Evolutionary conservation across 1,140 invertebrate genomes (phyloP), one percentile per base, ranked within the genome.

Genomic region (Cheumatopsyche charites): DNA sequence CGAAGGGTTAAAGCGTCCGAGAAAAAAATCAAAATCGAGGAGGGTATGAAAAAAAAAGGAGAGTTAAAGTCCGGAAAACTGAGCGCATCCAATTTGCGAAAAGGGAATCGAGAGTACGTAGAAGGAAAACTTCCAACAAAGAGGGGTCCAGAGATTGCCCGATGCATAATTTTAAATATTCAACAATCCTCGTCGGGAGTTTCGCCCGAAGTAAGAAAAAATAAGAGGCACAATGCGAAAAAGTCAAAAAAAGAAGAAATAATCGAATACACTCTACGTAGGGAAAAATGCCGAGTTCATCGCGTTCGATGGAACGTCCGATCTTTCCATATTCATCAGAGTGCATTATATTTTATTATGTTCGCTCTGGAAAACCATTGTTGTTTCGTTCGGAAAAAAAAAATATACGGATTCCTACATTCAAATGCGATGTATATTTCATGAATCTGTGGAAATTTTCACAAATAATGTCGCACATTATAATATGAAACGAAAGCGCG

Each of bases 141-240:
- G 47, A 41, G 47, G 55, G 47, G 42, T 23, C 55, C 23, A 11
- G 73, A 74, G 73, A 74, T 74, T 74, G 68, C 55, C 68, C 43
- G 73, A 74, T 74, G 73, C 73, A 74, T 71, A 71, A 71, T 74
- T 74, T 74, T 74, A 71, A 74, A 74, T 74, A 74, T 74, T 74
- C 73, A 74, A 70, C 73, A 62, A 70, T 70, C 68, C 68, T 9
- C 29, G 9, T 12, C 55, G 21, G 55, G n/a, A 52, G 55, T 4
- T 25, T 58, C 55, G 12, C 55, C 55, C n/a, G 25, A 5, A 25
- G 23, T 7, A 23, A n/a, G 25, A 19, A 58, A 58, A 19, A 58
- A 55, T 9, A 36, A 26, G 23, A 62, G 42, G 15, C 41, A 63
- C 11, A 63, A 49, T 49, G 45, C 9, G 9, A 36, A 36, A 58